These are phyloP conservation scores for Motacilla alba DNA, from an alignment of 2,113 vertebrate genomes.

Conservation along the genomic window DNA sequence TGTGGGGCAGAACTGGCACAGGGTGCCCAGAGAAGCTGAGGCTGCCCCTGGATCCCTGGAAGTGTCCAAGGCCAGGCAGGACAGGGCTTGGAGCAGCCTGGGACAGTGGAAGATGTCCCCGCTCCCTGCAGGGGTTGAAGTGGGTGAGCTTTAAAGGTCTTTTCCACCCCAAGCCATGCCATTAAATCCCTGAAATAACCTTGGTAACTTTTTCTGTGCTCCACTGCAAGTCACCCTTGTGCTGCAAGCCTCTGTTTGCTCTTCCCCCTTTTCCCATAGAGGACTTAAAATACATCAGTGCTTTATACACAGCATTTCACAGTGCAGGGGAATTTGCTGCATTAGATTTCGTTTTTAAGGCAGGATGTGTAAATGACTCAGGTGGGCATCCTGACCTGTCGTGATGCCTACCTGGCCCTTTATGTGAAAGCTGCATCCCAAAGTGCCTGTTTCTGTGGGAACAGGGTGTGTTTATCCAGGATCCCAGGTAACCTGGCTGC, in stretches of 20 bases:
- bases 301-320: background rate
- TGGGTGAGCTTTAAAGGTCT: too few species aligned
- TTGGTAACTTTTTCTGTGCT: background rate
- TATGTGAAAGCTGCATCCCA: background rate
- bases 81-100: fast-evolving
- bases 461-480: background rate
- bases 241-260: background rate
- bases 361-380: background rate
- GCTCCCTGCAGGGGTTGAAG: background rate
- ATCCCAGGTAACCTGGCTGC: background rate
- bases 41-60: background rate
- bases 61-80: background rate
- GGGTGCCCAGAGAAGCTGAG: background rate
- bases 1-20: background rate
- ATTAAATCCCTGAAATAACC: background rate
- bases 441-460: background rate
- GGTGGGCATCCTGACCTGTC: background rate
- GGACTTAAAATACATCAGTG: background rate
- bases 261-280: background rate
- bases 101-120: background rate
- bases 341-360: background rate
- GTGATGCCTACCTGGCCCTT: background rate
- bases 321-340: background rate
- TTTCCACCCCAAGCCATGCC: too few species aligned
- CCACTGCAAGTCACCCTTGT: fast-evolving